A percentile compares a stretch with the other conserved stretches of the same genome.
Conservation (phyloP, 2,797 vertebrate species). For the Smutsia gigantea region DNA sequence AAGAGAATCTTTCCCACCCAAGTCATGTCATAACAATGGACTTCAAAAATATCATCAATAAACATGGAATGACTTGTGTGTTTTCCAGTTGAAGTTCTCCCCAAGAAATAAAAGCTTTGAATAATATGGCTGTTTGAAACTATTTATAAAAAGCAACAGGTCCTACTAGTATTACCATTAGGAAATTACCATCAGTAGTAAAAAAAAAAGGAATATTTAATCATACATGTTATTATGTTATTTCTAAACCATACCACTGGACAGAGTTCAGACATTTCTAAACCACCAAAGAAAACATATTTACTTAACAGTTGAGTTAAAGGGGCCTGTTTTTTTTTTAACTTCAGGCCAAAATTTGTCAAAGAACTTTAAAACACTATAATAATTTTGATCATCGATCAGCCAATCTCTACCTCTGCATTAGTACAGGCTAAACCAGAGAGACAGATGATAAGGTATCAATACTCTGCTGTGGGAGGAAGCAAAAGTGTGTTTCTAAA, state of each 20-base stretch:
- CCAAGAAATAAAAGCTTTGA: constrained; percentile 52
- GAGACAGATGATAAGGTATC: neutral
- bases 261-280: constrained; percentile 43
- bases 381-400: constrained; percentile 59
- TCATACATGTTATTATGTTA: neutral
- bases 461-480: neutral
- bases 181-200: constrained; percentile 56
- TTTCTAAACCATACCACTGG: constrained; percentile 29
- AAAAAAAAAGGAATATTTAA: constrained; percentile 44
- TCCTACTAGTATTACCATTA: neutral
- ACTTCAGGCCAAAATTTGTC: constrained; percentile 62
- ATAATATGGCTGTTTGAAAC: constrained; percentile 42
- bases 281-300: constrained; percentile 33
- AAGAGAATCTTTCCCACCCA: neutral
- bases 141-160: constrained; percentile 57
- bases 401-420: neutral
- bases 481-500: neutral
- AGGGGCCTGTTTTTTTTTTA: neutral
- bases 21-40: neutral
- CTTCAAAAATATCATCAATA: constrained; percentile 54
- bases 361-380: constrained; percentile 29
- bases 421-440: neutral
- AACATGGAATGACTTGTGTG: constrained; percentile 17
- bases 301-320: neutral
- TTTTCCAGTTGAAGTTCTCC: constrained; percentile 28